These are phyloP conservation scores for Gerris lacustris DNA, from an alignment of 2,888 invertebrate genomes.

Conservation along the genomic window DNA sequence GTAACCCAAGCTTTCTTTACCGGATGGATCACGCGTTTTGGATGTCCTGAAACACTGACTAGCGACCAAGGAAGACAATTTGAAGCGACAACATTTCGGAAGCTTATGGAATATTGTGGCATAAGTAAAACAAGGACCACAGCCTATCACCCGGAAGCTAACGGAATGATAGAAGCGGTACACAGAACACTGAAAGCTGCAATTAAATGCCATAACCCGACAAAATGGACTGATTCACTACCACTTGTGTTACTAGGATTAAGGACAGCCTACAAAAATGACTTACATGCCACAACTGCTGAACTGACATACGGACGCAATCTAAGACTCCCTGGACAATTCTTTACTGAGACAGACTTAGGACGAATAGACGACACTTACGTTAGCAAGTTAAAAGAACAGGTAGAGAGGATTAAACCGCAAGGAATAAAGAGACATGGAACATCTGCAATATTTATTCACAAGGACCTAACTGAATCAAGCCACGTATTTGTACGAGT, in stretches of 20 bases:
- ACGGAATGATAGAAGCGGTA: slow-evolving; percentile 19
- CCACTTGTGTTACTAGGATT: slow-evolving; percentile 18
- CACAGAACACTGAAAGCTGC: slow-evolving; percentile 19
- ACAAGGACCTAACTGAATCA: slow-evolving; percentile 9
- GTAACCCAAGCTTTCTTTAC: slow-evolving; percentile 20
- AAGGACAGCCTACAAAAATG: slow-evolving; percentile 12
- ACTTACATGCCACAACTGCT: slow-evolving; percentile 13
- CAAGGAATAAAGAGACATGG: background rate
- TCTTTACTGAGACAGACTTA: background rate
- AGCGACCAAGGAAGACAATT: slow-evolving; percentile 37
- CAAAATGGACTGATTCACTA: slow-evolving; percentile 12
- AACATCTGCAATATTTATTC: slow-evolving; percentile 3
- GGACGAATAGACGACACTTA: background rate
- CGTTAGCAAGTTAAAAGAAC: background rate
- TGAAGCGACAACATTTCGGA: slow-evolving; percentile 32
- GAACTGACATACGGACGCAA: slow-evolving; percentile 17
- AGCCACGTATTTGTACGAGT: slow-evolving; percentile 18
- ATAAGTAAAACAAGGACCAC: slow-evolving; percentile 10
- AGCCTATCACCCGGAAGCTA: slow-evolving; percentile 19
- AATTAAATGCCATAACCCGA: slow-evolving; percentile 12
- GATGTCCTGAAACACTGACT: slow-evolving; percentile 34
- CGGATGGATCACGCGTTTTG: slow-evolving; percentile 36
- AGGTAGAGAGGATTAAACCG: background rate
- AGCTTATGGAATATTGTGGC: slow-evolving; percentile 9
- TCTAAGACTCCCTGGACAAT: slow-evolving; percentile 11